A percentile compares a stretch with the other conserved stretches of the same genome.
Conservation (phyloP, 2,113 vertebrate genomes). For the Cinclus cinclus region DNA sequence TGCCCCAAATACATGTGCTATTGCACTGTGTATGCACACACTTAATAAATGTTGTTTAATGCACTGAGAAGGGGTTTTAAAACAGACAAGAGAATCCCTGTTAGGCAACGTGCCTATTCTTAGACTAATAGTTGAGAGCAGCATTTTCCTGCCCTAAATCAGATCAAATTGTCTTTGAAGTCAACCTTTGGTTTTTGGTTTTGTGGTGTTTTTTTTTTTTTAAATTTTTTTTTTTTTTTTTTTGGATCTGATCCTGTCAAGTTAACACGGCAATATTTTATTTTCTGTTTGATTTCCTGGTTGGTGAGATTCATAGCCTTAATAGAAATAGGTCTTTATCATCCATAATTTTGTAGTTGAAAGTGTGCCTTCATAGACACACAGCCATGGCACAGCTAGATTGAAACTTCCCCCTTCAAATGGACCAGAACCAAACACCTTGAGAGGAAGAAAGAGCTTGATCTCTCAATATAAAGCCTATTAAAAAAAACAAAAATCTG, state of each 20-base stretch:
- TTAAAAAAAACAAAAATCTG: too few species aligned
- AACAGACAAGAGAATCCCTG: neutral
- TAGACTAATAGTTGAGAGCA: conserved; percentile 46
- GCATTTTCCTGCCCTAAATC: conserved; percentile 21
- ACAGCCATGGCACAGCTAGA: neutral
- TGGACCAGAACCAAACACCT: neutral
- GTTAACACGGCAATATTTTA: neutral
- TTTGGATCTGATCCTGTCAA: neutral
- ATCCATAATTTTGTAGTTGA: neutral
- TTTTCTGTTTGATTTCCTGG: conserved; percentile 35
- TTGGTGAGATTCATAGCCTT: neutral
- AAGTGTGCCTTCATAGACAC: rapidly evolving
- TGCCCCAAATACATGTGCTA: neutral
- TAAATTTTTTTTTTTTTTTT: neutral
- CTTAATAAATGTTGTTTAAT: neutral
- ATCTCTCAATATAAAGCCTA: neutral
- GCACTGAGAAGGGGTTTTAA: neutral
- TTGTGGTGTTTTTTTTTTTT: neutral
- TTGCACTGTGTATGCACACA: neutral
- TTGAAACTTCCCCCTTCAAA: neutral
- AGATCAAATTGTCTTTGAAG: conserved; percentile 23
- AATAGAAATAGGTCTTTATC: neutral
- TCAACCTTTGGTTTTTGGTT: neutral
- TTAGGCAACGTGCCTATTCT: conserved; percentile 30
- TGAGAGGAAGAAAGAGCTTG: neutral